Base-by-base conservation (phyloP, 2,888 invertebrate species). In the Chymomyza caudatula region DNA sequence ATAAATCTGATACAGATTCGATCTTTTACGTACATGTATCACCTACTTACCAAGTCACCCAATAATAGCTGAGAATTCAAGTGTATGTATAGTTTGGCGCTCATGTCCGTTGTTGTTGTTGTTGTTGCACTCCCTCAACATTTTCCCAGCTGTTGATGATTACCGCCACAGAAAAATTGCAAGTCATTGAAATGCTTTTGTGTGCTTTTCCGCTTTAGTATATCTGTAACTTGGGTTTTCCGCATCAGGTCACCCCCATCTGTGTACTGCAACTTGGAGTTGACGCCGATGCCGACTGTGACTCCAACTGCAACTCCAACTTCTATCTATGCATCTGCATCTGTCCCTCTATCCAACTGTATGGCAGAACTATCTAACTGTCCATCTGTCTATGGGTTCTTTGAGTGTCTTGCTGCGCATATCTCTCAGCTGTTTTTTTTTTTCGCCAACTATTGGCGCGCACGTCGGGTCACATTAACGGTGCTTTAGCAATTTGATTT, bases 401-500 rank as follows among this genome's bases (percentile, higher is more conserved):
- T 37, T 11, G 11, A 8, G 29, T 29, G 19, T 6, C 49, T 49
- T 5, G 15, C 44, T 0, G n/a, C 15, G 44, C 20, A 20, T 49
- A 20, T 49, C 20, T 49, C 20, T 20, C 49, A 37, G 11, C 5
- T 37, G 37, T 3, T 44, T 44, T 15, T 47, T 17, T 47, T 29
- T 29, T 22, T 0, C 6, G 3, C 23, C 20, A 25, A n/a, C 54
- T 17, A 25, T 29, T 69, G 76, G 84, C 73, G 68, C 67, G 65
- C 83, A 79, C 75, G 71, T 85, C 73, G 74, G 86, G 78, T 81
- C 82, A 86, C 85, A 84, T 84, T 82, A 82, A 82, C 82, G 82
- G 82, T 84, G 74, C 82, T 84, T 82, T 81, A 76, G 68, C 82
- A 70, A 84, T 82, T 82, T 84, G 86, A 86, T 84, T 86, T 76